Conservation (phyloP, 1,140 invertebrate genomes). For the Leptopilina boulardi region DNA sequence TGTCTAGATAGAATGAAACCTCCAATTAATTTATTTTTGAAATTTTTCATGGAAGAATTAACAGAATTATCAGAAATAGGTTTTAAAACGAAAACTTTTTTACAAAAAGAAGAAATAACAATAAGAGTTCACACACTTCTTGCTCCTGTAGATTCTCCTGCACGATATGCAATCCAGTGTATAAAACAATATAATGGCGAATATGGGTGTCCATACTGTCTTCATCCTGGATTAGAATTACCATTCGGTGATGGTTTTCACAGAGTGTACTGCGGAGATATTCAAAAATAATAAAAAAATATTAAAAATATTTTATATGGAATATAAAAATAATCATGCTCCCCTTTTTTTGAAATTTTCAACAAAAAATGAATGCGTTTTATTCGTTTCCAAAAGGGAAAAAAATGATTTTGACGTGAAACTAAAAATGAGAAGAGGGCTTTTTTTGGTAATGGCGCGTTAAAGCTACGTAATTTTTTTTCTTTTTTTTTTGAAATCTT, state of each 20-base stretch:
- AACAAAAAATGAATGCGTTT: too few species aligned
- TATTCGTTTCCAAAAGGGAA: too few species aligned
- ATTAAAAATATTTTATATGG: too few species aligned
- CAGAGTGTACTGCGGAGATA: conserved; percentile 1
- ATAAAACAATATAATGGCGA: conserved; percentile 41
- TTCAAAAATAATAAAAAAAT: not conserved
- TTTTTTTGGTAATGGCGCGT: too few species aligned
- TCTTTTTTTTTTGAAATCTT: too few species aligned
- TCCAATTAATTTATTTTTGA: conserved; percentile 42
- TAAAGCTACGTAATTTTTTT: too few species aligned
- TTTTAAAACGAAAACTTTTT: conserved; percentile 33
- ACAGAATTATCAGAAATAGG: conserved; percentile 13
- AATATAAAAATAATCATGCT: too few species aligned
- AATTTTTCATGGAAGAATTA: conserved; percentile 31
- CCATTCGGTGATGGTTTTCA: not conserved
- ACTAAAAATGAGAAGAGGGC: too few species aligned
- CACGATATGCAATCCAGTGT: conserved; percentile 36
- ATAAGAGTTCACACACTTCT: conserved; percentile 37
- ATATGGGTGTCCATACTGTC: conserved; percentile 40
- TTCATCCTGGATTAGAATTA: conserved; percentile 41
- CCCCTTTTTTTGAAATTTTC: too few species aligned
- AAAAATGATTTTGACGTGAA: too few species aligned
- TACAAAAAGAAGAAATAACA: not conserved
- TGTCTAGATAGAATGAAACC: conserved; percentile 36
- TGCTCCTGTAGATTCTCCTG: conserved; percentile 38